A percentile compares a stretch with the other conserved stretches of the same genome.
Evolutionary conservation across 2,113 vertebrate genomes (phyloP).

Genomic region (Corythaeola cristata): DNA sequence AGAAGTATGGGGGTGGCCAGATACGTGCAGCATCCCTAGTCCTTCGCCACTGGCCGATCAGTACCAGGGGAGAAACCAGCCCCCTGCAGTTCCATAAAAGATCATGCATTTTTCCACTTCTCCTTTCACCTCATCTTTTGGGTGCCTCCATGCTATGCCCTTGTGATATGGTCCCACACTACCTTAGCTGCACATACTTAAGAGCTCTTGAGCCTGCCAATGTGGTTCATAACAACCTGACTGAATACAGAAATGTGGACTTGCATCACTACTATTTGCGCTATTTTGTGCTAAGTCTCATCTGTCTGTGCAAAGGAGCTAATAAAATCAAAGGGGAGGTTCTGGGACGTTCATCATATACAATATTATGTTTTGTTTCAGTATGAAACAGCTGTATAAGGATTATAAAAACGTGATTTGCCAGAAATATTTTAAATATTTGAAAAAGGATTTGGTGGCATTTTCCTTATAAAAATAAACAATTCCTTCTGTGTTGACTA

Average conservation of each 20-base stretch:
- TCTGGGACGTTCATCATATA: neutral
- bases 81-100: neutral
- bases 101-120: neutral
- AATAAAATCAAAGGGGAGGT: constrained; percentile 31
- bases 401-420: constrained; percentile 52
- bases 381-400: constrained; percentile 18
- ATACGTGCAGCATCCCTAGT: neutral
- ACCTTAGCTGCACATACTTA: neutral
- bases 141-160: neutral
- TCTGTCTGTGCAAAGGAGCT: neutral
- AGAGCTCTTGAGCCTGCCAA: neutral
- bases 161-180: neutral
- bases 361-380: neutral
- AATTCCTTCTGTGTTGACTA: constrained; percentile 48
- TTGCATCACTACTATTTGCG: neutral
- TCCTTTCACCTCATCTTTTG: neutral
- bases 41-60: fast-evolving
- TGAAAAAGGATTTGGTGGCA: constrained; percentile 51
- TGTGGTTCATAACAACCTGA: neutral
- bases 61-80: neutral
- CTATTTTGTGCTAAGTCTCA: neutral
- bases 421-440: constrained; percentile 62
- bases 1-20: neutral
- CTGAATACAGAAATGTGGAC: neutral
- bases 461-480: constrained; percentile 65